Evolutionary conservation across 2,113 vertebrate species (phyloP), one percentile per base, ranked within the genome.

Genomic region (Tragelaphus imberbis): DNA sequence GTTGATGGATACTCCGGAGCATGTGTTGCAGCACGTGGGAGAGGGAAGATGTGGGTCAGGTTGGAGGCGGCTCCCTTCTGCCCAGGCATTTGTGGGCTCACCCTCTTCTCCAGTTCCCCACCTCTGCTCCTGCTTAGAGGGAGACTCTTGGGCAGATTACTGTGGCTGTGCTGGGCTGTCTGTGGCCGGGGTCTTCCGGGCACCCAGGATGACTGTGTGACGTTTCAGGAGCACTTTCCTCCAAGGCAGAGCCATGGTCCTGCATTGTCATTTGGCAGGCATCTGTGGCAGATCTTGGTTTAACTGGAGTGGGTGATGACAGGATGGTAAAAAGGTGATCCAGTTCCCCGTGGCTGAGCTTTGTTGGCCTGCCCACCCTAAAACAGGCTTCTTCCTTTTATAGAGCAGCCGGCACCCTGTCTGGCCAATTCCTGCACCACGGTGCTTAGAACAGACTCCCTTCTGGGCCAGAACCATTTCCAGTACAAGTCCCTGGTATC

Each of bases 291-390:
- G 86, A n/a, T 58, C 91, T 75, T 3, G 0, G 51, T 93, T 92
- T 82, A 86, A 87, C 36, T 21, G 40, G 11, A 80, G 19, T 84
- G 53, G 23, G 44, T 4, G 63, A 84, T 90, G 91, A 95, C 93
- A 94, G 65, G 36, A 8, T 89, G 88, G 61, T 86, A 84, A 84
- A 36, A 87, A 49, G 63, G 84, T 80, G 91, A 86, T 96, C 90
- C n/a, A 49, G 49, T 30, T 92, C 88, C 51, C 91, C 5, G 12
- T 51, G 55, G 55, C 27, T 63, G 82, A 88, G 65, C 59, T 56
- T 75, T 59, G 77, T 61, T 68, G 71, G n/a, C 59, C 47, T 79
- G 61, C 56, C 80, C 47, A 23, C 90, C 75, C n/a, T 30, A 10
- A 9, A 47, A 7, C 16, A 84, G 90, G 7, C 77, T 88, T 12